These are phyloP conservation scores for Dioctria linearis DNA, from an alignment of 2,888 invertebrate species.

Conservation along the genomic window DNA sequence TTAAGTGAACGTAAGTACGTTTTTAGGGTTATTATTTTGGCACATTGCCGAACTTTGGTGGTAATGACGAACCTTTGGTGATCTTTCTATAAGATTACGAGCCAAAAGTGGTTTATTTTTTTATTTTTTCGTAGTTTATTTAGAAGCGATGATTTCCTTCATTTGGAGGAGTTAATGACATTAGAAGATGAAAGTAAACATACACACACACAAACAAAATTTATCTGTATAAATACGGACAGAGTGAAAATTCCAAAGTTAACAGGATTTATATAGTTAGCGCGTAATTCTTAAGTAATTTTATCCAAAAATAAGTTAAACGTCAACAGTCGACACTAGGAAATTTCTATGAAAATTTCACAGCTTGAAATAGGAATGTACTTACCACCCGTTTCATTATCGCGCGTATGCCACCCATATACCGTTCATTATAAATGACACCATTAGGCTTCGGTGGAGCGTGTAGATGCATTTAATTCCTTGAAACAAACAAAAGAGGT, in stretches of 20 bases:
- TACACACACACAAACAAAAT: neutral
- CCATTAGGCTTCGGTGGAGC: conserved; percentile 5
- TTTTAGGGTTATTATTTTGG: neutral
- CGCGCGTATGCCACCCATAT: conserved; percentile 1
- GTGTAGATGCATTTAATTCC: conserved; percentile 18
- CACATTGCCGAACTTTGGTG: conserved; percentile 28
- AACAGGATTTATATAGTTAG: neutral
- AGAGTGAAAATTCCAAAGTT: neutral
- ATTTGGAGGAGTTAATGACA: conserved; percentile 34
- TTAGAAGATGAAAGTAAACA: neutral
- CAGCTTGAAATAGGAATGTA: neutral
- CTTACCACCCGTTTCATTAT: conserved; percentile 11
- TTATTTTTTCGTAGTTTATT: neutral
- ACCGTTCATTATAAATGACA: neutral
- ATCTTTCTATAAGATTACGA: neutral
- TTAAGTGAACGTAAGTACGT: no score
- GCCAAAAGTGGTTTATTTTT: neutral
- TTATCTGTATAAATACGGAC: no score
- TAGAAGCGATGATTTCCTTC: conserved; percentile 14
- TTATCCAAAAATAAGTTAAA: neutral
- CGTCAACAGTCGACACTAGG: neutral
- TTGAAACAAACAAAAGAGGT: conserved; percentile 1
- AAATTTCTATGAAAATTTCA: neutral
- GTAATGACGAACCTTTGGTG: neutral
- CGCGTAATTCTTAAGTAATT: no score